These are phyloP conservation scores for Megalurothrips usitatus DNA, from an alignment of 2,888 invertebrate species.

Conservation along the genomic window DNA sequence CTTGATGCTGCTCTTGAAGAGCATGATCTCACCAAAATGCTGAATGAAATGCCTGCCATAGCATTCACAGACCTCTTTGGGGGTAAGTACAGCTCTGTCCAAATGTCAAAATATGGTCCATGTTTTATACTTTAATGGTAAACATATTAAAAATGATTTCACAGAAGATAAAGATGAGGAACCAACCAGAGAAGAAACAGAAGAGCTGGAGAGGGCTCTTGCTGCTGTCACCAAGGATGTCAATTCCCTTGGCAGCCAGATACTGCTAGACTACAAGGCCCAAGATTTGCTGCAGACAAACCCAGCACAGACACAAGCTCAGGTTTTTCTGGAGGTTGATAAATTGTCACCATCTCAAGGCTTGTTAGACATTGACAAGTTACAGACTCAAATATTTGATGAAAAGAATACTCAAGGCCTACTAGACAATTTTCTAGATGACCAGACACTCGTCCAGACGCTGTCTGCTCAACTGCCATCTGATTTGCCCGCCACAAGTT, in stretches of 20 bases:
- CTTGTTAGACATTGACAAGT: background rate
- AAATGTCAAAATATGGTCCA: too few relatives aligned
- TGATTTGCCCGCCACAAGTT: background rate
- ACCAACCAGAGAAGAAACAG: slow-evolving; percentile 57
- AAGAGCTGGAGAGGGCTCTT: slow-evolving; percentile 80
- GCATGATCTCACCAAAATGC: slow-evolving; percentile 66
- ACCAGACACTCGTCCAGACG: slow-evolving; percentile 3
- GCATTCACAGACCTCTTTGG: slow-evolving; percentile 78
- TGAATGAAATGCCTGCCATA: slow-evolving; percentile 73
- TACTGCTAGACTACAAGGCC: background rate
- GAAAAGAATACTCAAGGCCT: background rate
- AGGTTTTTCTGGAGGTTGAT: slow-evolving; percentile 7
- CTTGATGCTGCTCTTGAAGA: background rate
- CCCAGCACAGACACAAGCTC: background rate
- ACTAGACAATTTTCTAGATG: background rate
- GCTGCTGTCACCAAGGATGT: slow-evolving; percentile 72
- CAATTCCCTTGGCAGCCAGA: slow-evolving; percentile 51
- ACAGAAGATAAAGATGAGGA: background rate
- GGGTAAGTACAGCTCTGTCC: slow-evolving; percentile 49
- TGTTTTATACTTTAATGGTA: too few relatives aligned
- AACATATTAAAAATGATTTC: too few relatives aligned
- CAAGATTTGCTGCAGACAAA: background rate
- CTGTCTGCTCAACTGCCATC: background rate
- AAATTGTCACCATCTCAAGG: background rate
- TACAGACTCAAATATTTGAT: slow-evolving; percentile 1